Conservation (phyloP, 2,797 vertebrate species). For the Gorsachius magnificus region DNA sequence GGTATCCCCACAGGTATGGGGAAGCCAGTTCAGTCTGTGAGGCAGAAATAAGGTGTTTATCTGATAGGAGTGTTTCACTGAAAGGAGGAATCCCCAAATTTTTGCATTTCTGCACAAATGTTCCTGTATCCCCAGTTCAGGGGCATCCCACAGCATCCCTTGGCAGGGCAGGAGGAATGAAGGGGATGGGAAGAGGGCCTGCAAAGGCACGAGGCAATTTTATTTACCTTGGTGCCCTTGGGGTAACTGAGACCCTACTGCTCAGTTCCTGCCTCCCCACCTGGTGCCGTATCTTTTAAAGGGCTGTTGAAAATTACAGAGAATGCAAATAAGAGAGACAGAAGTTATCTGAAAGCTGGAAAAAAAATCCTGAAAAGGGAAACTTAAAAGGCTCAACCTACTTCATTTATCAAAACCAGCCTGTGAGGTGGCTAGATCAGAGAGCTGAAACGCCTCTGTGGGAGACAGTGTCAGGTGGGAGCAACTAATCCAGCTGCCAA, state of each 20-base stretch:
- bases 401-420: slow-evolving; percentile 47
- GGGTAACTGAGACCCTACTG: neutral
- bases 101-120: neutral
- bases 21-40: neutral
- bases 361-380: slow-evolving; percentile 11
- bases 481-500: slow-evolving; percentile 31
- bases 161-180: neutral
- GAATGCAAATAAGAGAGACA: slow-evolving; percentile 1
- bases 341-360: neutral
- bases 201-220: neutral
- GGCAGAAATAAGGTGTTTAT: neutral
- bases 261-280: neutral
- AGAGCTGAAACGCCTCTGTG: neutral
- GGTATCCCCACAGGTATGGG: neutral
- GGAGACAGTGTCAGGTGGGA: neutral
- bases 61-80: neutral
- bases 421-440: neutral
- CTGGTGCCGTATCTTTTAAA: neutral
- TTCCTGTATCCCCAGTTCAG: neutral
- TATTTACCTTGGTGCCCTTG: neutral
- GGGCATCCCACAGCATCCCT: neutral
- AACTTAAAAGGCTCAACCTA: slow-evolving; percentile 39
- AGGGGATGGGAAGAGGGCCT: neutral
- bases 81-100: neutral
- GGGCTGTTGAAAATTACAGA: slow-evolving; percentile 10